Base-by-base conservation (phyloP, 2,888 invertebrate species). In the Lepidonotus clava region DNA sequence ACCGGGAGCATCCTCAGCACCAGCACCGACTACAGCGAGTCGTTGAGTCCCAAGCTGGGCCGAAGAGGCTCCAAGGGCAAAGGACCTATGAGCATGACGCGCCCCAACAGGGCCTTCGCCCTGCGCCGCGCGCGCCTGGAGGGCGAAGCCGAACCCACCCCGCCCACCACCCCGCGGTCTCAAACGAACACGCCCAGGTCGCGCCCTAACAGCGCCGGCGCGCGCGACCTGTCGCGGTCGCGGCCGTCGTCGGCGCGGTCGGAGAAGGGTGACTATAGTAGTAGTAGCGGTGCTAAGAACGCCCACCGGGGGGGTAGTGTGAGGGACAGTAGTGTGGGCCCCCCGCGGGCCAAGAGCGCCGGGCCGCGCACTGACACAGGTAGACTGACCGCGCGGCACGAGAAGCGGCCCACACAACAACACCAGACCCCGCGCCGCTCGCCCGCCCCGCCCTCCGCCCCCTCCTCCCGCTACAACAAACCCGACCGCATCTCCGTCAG, bases 21-120 rank as follows among this genome's bases (percentile, higher is more conserved):
- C 28, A 95, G 95, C 89, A 95, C 95, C 51, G 95, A 95, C 88
- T 94, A 94, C 41, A 90, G 89, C 87, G 94, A 94, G 89, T 88
- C 88, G 84, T 80, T 67, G 46, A 88, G 87, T 87, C 84, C 88
- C 66, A 86, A 80, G 61, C 61, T 88, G 84, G 89, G 90, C 66
- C 90, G 91, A 51, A 83, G 36, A 56, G 91, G 91, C n/a, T 91
- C 92, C 66, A 91, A 91, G 80, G 92, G 92, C 32, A 92, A 92
- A 88, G 92, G 93, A 2, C 89, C 89, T 77, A 93, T 93, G 84
- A 89, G 91, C 38, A 94, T 92, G 91, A 92, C 93, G 6, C 94
- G 93, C 88, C 92, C 94, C 67, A 98, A 97, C 93, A 95, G 97
- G 89, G 96, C 97, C n/a, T 94, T 94, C 90, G 95, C 96, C 92